phyloP scores from a whole-genome alignment of 2,113 vertebrate genomes.

The Prunella fulvescens region DNA sequence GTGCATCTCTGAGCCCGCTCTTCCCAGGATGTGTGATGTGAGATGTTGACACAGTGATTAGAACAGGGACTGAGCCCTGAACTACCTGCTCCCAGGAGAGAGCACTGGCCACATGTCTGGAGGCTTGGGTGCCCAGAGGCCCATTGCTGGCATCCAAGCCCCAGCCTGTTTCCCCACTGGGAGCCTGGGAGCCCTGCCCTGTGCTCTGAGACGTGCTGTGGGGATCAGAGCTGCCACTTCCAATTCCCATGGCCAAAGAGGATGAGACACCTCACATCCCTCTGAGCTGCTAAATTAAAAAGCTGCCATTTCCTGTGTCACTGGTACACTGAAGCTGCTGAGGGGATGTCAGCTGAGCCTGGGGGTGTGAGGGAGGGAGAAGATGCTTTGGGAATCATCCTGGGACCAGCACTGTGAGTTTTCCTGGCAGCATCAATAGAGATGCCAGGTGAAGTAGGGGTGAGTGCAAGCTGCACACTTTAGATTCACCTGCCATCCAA shows the following conservation, averaged over 20 bases:
- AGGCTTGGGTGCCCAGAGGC: background rate
- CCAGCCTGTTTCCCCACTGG: fast-evolving
- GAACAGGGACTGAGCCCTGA: background rate
- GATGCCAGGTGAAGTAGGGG: background rate
- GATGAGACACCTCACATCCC: background rate
- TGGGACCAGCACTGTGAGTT: background rate
- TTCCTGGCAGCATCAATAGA: background rate
- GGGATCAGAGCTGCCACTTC: background rate
- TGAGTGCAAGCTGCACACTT: background rate
- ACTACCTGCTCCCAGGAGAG: background rate
- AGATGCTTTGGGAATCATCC: background rate
- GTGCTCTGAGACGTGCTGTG: fast-evolving
- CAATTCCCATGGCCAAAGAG: background rate
- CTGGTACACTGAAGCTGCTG: background rate
- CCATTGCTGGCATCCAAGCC: background rate
- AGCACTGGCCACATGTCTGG: background rate
- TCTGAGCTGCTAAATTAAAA: background rate
- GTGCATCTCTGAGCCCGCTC: background rate
- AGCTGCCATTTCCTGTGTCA: background rate
- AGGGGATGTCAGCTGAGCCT: background rate
- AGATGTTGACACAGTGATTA: slow-evolving; percentile 26
- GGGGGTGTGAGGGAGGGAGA: fast-evolving
- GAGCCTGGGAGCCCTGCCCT: background rate
- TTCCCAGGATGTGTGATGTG: background rate
- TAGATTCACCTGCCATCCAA: background rate